These are phyloP conservation scores for Microhierax caerulescens DNA, from an alignment of 2,797 vertebrate genomes.

Conservation along the genomic window DNA sequence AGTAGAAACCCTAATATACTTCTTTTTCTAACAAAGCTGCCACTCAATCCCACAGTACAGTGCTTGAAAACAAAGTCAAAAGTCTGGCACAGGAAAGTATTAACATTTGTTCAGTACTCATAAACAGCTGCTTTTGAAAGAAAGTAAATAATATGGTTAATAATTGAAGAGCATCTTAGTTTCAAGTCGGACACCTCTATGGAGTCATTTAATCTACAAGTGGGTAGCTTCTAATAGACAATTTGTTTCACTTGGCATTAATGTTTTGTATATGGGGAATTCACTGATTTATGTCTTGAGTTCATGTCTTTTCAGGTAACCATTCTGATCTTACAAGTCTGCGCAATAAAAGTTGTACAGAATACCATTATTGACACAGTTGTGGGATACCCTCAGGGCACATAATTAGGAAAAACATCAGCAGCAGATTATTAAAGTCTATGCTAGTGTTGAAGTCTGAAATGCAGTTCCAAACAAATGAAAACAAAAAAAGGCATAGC, in stretches of 20 bases:
- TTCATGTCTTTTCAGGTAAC: conserved; percentile 17
- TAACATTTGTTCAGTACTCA: conserved; percentile 93
- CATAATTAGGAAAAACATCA: conserved; percentile 28
- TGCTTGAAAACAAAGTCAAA: conserved; percentile 86
- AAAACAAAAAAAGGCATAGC: conserved; percentile 38
- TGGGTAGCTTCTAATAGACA: background rate
- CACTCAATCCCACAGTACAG: conserved; percentile 88
- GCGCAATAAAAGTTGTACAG: conserved; percentile 22
- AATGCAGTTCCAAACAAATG: conserved; percentile 40
- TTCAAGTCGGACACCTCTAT: conserved; percentile 43
- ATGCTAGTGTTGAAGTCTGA: conserved; percentile 59
- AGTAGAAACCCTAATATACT: conserved; percentile 74
- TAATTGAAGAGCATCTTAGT: conserved; percentile 64
- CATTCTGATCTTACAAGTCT: conserved; percentile 5
- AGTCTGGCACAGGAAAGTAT: conserved; percentile 90
- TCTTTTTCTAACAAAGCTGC: conserved; percentile 83
- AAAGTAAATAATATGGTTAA: conserved; percentile 70
- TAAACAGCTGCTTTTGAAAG: conserved; percentile 89
- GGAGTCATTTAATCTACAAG: conserved; percentile 66
- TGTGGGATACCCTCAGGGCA: conserved; percentile 25
- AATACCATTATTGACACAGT: background rate
- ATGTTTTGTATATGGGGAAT: background rate
- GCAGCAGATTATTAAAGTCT: conserved; percentile 58
- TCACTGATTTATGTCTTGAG: background rate
- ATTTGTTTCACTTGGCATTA: conserved; percentile 33